Evolutionary conservation across 2,888 invertebrate genomes (phyloP), one percentile per base, ranked within the genome.

Genomic region (Eugnorisma glareosa): DNA sequence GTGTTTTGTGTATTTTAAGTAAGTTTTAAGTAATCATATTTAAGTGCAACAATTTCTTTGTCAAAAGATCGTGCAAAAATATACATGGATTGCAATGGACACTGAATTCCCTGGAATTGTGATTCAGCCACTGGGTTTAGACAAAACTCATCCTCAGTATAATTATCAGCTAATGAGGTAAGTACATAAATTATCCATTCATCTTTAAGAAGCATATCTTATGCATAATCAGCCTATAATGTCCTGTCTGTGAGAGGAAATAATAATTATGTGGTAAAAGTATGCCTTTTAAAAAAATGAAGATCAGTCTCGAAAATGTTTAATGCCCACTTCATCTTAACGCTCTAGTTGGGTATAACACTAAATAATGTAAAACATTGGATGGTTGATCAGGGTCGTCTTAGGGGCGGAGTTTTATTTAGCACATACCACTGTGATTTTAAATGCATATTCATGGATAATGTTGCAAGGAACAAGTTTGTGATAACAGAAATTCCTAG

Each of bases 91-190:
- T 69, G 98, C 98, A 57, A 98, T 98, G 99, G 99, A 99, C 94
- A 99, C 99, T 40, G 99, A 99, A 95, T 99, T 99, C 96, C 99
- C 99, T 10, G 99, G 99, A 64, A 99, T 99, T 35, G 99, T 99
- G 40, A 99, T 99, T 28, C 97, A 99, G 82, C 99, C 99, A 0
- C 98, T 99, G 88, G 99, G 99, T 68, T 99, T 99, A 96, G 99
- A 99, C 92, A 97, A 98, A 90, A 98, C 98, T 77, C 98, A 98
- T 74, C 98, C 98, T 31, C 99, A 99, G 92, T 99, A 99, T 92
- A 98, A 99, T 91, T 99, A 99, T 95, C 99, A 99, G 93, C 97
- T 99, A 86, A 96, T 99, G 86, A 97, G 98, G 92, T 63, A 37
- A 24, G 35, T 63, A 15, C 28, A 57, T 28, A n/a, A n/a, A 57